Evolutionary conservation across 2,888 invertebrate genomes (phyloP).

Genomic region (Phoronis australis): DNA sequence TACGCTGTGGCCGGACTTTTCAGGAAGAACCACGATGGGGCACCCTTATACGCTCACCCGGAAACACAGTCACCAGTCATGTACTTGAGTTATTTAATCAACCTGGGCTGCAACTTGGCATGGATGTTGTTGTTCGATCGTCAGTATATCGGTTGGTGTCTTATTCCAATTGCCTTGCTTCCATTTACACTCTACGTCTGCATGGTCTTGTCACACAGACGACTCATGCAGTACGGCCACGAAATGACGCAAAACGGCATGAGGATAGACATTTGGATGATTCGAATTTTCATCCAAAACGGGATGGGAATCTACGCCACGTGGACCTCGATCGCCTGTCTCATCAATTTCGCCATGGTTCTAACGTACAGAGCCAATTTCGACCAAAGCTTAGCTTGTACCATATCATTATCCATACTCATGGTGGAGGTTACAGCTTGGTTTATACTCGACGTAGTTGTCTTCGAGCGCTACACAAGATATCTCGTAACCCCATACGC

Average conservation of each 20-base stretch:
- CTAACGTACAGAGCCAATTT: constrained; percentile 15
- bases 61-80: constrained; percentile 25
- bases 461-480: constrained; percentile 35
- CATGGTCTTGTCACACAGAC: constrained; percentile 17
- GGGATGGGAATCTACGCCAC: constrained; percentile 29
- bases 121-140: constrained; percentile 42
- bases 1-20: constrained; percentile 30
- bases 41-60: constrained; percentile 27
- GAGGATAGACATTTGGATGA: constrained; percentile 23
- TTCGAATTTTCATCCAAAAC: constrained; percentile 26
- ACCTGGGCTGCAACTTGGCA: constrained; percentile 28
- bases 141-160: constrained; percentile 23
- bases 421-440: constrained; percentile 26
- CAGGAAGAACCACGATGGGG: constrained; percentile 21
- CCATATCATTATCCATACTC: constrained; percentile 20
- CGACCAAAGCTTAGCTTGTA: constrained; percentile 10
- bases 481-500: constrained; percentile 45
- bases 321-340: constrained; percentile 25
- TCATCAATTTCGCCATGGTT: constrained; percentile 26
- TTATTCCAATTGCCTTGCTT: constrained; percentile 18
- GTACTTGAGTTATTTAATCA: constrained; percentile 26
- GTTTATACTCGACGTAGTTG: constrained; percentile 31
- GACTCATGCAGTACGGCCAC: constrained; percentile 16
- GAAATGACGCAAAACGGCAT: constrained; percentile 14
- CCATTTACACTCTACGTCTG: constrained; percentile 19